Percentiles rank a stretch among this genome's conserved stretches.
Conservation (phyloP, 2,797 vertebrate species). For the Labroides dimidiatus region DNA sequence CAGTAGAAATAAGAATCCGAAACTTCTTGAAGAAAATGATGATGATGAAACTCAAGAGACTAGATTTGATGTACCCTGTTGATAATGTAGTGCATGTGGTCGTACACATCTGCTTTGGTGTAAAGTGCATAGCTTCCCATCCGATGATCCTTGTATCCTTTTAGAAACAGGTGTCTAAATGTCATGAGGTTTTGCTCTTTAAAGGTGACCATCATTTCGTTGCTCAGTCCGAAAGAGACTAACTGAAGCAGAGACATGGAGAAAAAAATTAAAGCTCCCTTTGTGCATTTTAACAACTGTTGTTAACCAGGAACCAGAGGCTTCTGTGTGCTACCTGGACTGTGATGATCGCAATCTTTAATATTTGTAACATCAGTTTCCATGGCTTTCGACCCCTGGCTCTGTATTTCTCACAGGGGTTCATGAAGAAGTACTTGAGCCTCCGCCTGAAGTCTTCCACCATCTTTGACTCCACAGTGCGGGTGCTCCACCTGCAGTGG, state of each 20-base stretch:
- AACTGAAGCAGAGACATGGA: constrained; percentile 76
- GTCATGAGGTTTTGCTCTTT: constrained; percentile 93
- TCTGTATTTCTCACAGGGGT: constrained; percentile 95
- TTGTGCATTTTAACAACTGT: neutral
- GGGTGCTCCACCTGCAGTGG: constrained; percentile 43
- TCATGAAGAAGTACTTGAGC: constrained; percentile 98
- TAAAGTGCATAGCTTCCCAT: constrained; percentile 89
- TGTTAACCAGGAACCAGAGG: neutral
- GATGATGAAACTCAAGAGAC: neutral
- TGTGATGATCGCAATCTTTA: constrained; percentile 94
- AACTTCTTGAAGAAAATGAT: neutral
- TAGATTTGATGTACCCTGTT: constrained; percentile 81
- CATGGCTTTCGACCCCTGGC: constrained; percentile 94
- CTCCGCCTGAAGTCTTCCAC: constrained; percentile 91
- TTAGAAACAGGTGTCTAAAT: constrained; percentile 95
- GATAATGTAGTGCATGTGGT: constrained; percentile 89
- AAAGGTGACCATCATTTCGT: constrained; percentile 97
- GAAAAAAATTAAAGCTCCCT: neutral
- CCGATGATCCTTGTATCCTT: constrained; percentile 88
- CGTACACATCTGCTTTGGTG: constrained; percentile 88
- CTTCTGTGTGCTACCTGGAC: constrained; percentile 84
- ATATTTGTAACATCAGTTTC: constrained; percentile 93
- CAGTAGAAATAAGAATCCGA: neutral
- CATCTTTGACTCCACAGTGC: constrained; percentile 41
- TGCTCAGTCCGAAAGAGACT: constrained; percentile 94